Base-by-base conservation (phyloP, 1,140 invertebrate genomes). In the Leptopilina boulardi region DNA sequence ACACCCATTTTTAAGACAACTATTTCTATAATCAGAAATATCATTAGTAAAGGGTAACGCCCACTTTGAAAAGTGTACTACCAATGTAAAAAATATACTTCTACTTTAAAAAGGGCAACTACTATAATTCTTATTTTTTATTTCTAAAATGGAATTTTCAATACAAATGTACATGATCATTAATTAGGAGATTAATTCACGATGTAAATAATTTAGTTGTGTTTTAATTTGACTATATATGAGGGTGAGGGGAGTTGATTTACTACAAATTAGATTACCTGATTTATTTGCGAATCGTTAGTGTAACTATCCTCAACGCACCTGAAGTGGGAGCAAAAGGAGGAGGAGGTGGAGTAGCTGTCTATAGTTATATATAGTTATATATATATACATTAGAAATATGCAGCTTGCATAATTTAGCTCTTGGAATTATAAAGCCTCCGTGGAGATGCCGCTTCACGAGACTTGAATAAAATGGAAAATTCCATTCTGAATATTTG, bases 231-330 rank as follows among this genome's bases (percentile, higher is more conserved):
- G 21, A 2, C 11, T 13, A 9, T n/a, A n/a, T n/a, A n/a, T 26
- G 23, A 66, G 1, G 23, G 11, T 13, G 18, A n/a, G 6, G 77
- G 15, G 19, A 11, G 77, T 82, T 82, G 80, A 82, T 82, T 82
- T 82, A 82, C 80, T 79, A 82, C 80, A 82, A 82, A 82, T 82
- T 82, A 82, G 77, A 82, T 83, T 77, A 54, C 44, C 77, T 77
- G 78, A 86, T 84, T 83, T 78, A 79, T 82, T 80, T 75, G 44
- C 21, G 23, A 34, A 75, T 54, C 75, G 70, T 71, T 47, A 30
- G 26, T 59, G 73, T 23, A 70, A 73, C 75, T 73, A 56, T 71
- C 47, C 73, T 9, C 72, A 26, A 34, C 51, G 38, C 72, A 76
- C 15, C 70, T 51, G 15, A 15, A 15, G 18, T 66, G 56, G 56